Evolutionary conservation across 2,888 invertebrate genomes (phyloP), one percentile per base, ranked within the genome.

Genomic region (Osedax frankpressi): DNA sequence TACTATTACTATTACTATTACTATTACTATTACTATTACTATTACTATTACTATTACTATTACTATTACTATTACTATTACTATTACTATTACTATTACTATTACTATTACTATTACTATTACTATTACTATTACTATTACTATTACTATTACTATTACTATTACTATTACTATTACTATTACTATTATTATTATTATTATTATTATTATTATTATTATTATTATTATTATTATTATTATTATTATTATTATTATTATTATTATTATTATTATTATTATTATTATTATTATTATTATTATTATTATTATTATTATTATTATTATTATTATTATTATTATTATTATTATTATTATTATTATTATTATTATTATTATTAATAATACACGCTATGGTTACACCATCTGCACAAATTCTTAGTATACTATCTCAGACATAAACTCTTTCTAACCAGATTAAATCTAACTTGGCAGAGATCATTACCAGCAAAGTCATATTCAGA

Each of bases 321-420:
- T 60, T 75, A 70, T 70, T 70, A 65, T 63, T 70, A 70, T 70
- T 75, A 74, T 63, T 75, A 75, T 25, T 75, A 74, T 73, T 74
- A 71, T 67, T 75, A 63, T 28, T 70, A 28, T 28, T 70, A 28
- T 28, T 70, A 28, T 28, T 70, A 28, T 28, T 70, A 28, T 28
- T 70, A 28, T n/a, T 70, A 28, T 28, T 70, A 28, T 28, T 70
- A 28, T 28, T 70, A 28, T 28, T 70, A 28, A 25, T 70, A 28
- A 25, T 70, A 28, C 67, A 11, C 67, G 67, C 19, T 24, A 67
- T 26, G 25, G 25, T 14, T 67, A 14, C 25, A n/a, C n/a, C n/a
- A n/a, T n/a, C n/a, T n/a, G n/a, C n/a, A n/a, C n/a, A n/a, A n/a
- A n/a, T n/a, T n/a, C n/a, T n/a, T n/a, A n/a, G n/a, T n/a, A n/a